A percentile compares a stretch with the other conserved stretches of the same genome.
Evolutionary conservation across 37 sponge, comb jelly and placozoan genomes (phyloP).

Genomic region (Beroe ovata): DNA sequence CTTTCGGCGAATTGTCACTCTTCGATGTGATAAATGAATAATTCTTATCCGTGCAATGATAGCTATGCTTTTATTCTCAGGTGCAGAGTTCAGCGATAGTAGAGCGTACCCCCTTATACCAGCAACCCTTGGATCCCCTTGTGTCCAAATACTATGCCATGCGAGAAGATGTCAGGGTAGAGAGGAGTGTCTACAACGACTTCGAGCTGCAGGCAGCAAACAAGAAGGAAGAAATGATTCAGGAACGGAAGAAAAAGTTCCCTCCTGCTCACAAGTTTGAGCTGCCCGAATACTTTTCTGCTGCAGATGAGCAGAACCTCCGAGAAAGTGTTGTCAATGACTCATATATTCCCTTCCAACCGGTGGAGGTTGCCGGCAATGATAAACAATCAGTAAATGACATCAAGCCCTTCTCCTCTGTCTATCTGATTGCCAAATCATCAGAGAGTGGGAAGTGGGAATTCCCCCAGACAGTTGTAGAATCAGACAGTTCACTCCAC

Average conservation of each 20-base stretch:
- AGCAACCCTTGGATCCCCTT: background rate
- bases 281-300: background rate
- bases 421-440: background rate
- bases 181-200: conserved; percentile 46
- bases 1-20: no score
- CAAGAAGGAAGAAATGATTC: conserved; percentile 12
- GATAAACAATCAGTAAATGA: conserved; percentile 2
- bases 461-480: conserved; percentile 20
- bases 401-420: background rate
- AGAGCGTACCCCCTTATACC: conserved; percentile 8
- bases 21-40: no score
- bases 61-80: no score
- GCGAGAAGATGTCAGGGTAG: background rate
- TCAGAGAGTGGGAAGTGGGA: background rate
- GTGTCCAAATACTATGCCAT: background rate
- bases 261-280: conserved; percentile 39
- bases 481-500: background rate
- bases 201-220: conserved; percentile 19
- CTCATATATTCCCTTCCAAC: conserved; percentile 9
- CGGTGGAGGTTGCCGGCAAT: background rate
- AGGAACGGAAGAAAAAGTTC: conserved; percentile 15
- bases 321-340: background rate
- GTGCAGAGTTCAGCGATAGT: conserved; percentile 45
- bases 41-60: no score
- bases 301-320: conserved; percentile 14